Evolutionary conservation across 2,888 invertebrate genomes (phyloP).

Genomic region (Cheilosia impressa): DNA sequence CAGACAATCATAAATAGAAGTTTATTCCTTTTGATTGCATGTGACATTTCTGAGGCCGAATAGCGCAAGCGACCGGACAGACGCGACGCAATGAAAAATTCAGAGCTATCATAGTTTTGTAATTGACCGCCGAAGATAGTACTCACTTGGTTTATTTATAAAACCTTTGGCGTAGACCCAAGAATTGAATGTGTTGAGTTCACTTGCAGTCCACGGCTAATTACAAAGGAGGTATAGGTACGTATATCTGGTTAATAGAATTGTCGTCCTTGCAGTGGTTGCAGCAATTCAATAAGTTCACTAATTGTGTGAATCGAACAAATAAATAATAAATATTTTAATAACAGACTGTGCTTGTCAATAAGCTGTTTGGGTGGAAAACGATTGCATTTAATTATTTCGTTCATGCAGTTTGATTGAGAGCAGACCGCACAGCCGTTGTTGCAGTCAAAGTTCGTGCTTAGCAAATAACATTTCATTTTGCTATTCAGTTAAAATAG

Average conservation of each 20-base stretch:
- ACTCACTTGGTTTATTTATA: slow-evolving; percentile 41
- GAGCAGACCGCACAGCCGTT: background rate
- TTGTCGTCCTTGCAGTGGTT: slow-evolving; percentile 16
- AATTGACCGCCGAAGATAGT: slow-evolving; percentile 55
- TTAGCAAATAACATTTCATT: slow-evolving; percentile 43
- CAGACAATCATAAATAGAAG: slow-evolving; percentile 1
- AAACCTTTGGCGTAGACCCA: background rate
- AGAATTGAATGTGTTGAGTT: slow-evolving; percentile 24
- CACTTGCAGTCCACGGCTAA: slow-evolving; percentile 29
- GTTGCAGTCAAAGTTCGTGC: slow-evolving; percentile 15
- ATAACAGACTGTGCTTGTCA: slow-evolving; percentile 55
- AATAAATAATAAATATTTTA: slow-evolving; percentile 36
- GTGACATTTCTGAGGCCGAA: slow-evolving; percentile 54
- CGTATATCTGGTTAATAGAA: slow-evolving; percentile 46
- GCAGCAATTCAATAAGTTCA: background rate
- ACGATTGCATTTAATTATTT: slow-evolving; percentile 58
- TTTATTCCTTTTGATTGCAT: slow-evolving; percentile 42
- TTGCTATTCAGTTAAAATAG: slow-evolving; percentile 69
- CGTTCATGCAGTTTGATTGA: slow-evolving; percentile 26
- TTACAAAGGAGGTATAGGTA: slow-evolving; percentile 45
- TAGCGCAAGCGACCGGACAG: background rate
- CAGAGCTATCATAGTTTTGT: slow-evolving; percentile 8
- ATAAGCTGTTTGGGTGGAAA: slow-evolving; percentile 36
- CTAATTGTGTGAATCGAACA: slow-evolving; percentile 31
- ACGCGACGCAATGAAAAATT: slow-evolving; percentile 47